Conservation (phyloP, 2,113 vertebrate genomes). For the Sciurus niger region DNA sequence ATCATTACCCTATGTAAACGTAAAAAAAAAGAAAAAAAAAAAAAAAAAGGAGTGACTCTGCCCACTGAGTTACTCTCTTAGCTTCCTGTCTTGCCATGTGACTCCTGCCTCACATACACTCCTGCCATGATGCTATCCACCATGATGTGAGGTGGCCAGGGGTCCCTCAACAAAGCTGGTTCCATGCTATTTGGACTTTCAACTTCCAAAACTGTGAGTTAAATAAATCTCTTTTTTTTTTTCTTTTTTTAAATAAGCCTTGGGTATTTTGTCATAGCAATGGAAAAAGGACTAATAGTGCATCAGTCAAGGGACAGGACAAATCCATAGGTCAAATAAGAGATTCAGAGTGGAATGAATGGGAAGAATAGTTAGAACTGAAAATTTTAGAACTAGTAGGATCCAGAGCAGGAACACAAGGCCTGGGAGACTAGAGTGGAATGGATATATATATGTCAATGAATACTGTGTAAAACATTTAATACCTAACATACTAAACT, state of each 20-base stretch:
- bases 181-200: neutral
- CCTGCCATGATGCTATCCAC: neutral
- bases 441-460: neutral
- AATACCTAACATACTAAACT: neutral
- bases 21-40: too few species aligned
- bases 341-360: neutral
- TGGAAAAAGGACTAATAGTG: neutral
- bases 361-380: neutral
- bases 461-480: neutral
- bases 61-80: neutral
- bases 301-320: neutral
- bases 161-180: neutral
- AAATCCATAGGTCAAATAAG: slow-evolving; percentile 9
- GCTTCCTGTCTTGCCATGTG: neutral
- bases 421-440: neutral
- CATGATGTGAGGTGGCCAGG: neutral
- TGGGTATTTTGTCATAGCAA: neutral
- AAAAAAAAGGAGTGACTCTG: too few species aligned
- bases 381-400: slow-evolving; percentile 25
- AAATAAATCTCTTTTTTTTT: too few species aligned
- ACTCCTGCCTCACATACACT: too few species aligned
- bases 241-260: too few species aligned
- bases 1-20: too few species aligned
- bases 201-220: neutral
- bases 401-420: neutral